Evolutionary conservation across 1,140 invertebrate genomes (phyloP).

Genomic region (Temnothorax longispinosus): DNA sequence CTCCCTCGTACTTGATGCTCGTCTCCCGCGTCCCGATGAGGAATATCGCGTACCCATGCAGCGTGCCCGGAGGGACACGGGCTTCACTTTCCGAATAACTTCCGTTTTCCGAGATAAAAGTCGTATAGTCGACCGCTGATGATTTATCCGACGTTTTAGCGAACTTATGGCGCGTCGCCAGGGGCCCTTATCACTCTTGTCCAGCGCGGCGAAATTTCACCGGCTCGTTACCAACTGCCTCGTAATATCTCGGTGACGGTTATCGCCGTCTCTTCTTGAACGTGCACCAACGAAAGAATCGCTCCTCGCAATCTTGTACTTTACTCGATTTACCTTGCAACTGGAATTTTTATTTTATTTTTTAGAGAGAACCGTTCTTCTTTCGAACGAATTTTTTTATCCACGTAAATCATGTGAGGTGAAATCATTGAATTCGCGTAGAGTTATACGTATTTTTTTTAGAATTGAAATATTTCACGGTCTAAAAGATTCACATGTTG

Average conservation of each 20-base stretch:
- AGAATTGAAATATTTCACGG: background rate
- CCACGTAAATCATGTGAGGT: background rate
- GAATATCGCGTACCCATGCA: background rate
- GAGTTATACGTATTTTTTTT: background rate
- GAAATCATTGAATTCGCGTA: background rate
- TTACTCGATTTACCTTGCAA: background rate
- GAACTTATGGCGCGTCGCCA: slow-evolving; percentile 29
- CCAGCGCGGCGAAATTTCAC: slow-evolving; percentile 1
- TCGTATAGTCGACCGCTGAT: slow-evolving; percentile 37
- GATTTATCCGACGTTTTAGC: slow-evolving; percentile 33
- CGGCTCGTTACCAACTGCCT: background rate
- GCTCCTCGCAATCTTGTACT: background rate
- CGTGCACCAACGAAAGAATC: background rate
- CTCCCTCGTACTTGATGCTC: background rate
- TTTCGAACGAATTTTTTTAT: background rate
- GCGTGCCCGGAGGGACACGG: background rate
- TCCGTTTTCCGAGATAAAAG: slow-evolving; percentile 35
- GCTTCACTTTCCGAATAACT: background rate
- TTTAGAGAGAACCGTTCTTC: background rate
- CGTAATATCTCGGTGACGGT: background rate
- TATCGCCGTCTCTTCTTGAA: slow-evolving; percentile 32
- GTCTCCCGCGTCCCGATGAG: background rate
- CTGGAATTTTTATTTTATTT: background rate
- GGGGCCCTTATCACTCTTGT: slow-evolving; percentile 17
- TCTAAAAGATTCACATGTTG: background rate